Evolutionary conservation across 2,797 vertebrate species (phyloP), one percentile per base, ranked within the genome.

Genomic region (Harpagifer antarcticus): DNA sequence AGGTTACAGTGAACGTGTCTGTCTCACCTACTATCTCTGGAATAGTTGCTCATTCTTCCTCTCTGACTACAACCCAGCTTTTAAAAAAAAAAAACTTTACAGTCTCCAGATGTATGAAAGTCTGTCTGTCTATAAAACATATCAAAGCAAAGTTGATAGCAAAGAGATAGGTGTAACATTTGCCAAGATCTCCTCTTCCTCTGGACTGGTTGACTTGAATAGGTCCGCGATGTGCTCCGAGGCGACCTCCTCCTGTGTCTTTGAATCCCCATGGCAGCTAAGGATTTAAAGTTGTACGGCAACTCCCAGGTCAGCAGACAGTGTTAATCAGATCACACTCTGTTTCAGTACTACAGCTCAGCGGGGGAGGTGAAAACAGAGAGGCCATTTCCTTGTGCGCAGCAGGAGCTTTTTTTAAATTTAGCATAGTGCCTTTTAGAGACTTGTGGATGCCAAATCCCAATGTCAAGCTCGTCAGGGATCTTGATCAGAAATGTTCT

Each of bases 101-200:
- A 61, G 52, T 12, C 44, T 89, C 88, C 92, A 93, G 88, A 86
- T 92, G 91, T 78, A 86, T 76, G 67, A 82, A 66, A 65, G 78
- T 70, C 76, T 82, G 67, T 49, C 66, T 64, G 74, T 75, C 74
- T 68, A 44, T 78, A 70, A 72, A 90, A 9, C 6, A 49, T 88
- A 86, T 83, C 77, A 72, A 86, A 86, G 71, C 0, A 44, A 75
- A 56, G 64, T 76, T 5, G 62, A 72, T 81, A 59, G 59, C 83
- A 71, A 86, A 59, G 31, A 81, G 61, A 79, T 75, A 72, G 75
- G 64, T 58, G 49, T 17, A 80, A 57, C 19, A 19, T 72, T 82
- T 76, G 82, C 81, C 76, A 71, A 65, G 54, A 73, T 53, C 8
- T 37, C 49, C 70, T 84, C 58, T 59, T 53, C 72, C 72, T 71